Conservation (phyloP, 2,888 invertebrate species). For the Blera fallax region DNA sequence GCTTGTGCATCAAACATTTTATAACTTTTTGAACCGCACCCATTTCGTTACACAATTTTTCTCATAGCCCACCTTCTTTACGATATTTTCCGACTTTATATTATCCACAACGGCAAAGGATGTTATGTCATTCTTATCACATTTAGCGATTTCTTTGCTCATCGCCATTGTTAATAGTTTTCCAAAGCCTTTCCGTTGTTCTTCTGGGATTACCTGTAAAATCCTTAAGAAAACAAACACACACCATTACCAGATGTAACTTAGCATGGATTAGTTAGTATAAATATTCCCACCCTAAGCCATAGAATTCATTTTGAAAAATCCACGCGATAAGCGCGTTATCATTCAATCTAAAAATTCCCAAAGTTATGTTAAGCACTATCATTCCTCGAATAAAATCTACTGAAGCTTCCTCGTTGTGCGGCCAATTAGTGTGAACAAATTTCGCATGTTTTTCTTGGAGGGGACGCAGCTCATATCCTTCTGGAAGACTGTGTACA, state of each 20-base stretch:
- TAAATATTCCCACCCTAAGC: slow-evolving; percentile 75
- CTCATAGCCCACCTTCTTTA: slow-evolving; percentile 76
- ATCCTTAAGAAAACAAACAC: slow-evolving; percentile 73
- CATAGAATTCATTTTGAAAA: slow-evolving; percentile 79
- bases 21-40: slow-evolving; percentile 75
- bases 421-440: slow-evolving; percentile 77
- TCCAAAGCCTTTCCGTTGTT: slow-evolving; percentile 77
- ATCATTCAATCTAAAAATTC: slow-evolving; percentile 74
- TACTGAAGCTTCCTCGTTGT: slow-evolving; percentile 77
- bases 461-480: slow-evolving; percentile 74
- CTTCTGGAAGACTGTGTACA: slow-evolving; percentile 74
- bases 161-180: slow-evolving; percentile 75
- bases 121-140: slow-evolving; percentile 74
- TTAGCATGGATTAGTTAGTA: neutral
- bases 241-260: neutral
- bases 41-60: slow-evolving; percentile 76
- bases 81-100: slow-evolving; percentile 76
- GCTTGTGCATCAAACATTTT: neutral
- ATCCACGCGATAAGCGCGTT: slow-evolving; percentile 77
- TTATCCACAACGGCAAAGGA: slow-evolving; percentile 77
- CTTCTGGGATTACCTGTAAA: slow-evolving; percentile 76
- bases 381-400: slow-evolving; percentile 76
- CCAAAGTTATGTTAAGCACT: slow-evolving; percentile 75
- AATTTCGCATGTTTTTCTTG: slow-evolving; percentile 73
- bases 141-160: slow-evolving; percentile 75